Evolutionary conservation across 1,140 invertebrate genomes (phyloP).

Genomic region (Apis laboriosa): DNA sequence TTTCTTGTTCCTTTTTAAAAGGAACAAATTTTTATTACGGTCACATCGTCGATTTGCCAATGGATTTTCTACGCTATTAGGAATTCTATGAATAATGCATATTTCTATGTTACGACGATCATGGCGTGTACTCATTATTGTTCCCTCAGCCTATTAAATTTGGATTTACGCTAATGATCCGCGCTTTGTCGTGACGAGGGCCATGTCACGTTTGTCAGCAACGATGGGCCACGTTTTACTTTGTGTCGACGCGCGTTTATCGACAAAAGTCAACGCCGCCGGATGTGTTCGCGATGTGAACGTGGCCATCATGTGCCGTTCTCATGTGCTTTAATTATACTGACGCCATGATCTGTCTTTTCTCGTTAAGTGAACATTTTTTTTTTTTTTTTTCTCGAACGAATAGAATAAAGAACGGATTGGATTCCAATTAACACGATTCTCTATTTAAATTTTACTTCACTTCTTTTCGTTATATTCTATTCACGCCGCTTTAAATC

Average conservation of each 20-base stretch:
- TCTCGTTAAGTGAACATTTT: background rate
- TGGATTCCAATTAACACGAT: background rate
- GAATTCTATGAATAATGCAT: slow-evolving; percentile 48
- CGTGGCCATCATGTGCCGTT: background rate
- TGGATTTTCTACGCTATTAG: slow-evolving; percentile 29
- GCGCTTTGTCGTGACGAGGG: slow-evolving; percentile 38
- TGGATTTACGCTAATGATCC: slow-evolving; percentile 41
- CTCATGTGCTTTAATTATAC: slow-evolving; percentile 33
- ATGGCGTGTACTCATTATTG: slow-evolving; percentile 45
- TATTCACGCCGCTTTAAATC: too few relatives aligned
- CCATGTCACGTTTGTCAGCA: slow-evolving; percentile 40
- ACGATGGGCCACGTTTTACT: slow-evolving; percentile 29
- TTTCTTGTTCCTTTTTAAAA: too few relatives aligned
- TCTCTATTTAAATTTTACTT: background rate
- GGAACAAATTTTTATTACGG: background rate
- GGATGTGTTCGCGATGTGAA: slow-evolving; percentile 8
- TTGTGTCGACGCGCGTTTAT: slow-evolving; percentile 33
- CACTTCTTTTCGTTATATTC: background rate
- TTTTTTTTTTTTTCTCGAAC: background rate
- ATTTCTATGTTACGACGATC: background rate
- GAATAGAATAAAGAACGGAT: background rate
- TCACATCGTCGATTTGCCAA: slow-evolving; percentile 25
- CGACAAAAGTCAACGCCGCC: slow-evolving; percentile 20
- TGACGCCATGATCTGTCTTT: background rate
- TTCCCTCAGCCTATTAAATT: slow-evolving; percentile 45